Evolutionary conservation across 92 coral and sea anemone genomes (phyloP).

Genomic region (Pocillopora grandis): DNA sequence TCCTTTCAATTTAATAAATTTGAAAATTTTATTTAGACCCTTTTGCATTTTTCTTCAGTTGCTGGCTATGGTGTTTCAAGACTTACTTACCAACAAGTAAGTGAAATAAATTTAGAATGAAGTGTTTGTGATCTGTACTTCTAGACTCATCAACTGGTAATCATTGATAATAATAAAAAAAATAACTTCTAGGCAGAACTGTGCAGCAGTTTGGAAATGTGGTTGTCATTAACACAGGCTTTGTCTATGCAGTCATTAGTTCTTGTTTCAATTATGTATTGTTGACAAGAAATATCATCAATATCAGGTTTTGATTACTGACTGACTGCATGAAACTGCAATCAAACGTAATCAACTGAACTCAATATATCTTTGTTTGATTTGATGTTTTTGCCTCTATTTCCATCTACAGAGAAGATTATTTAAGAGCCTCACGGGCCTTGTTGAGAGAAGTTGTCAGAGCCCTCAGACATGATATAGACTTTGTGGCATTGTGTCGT

Average conservation of each 20-base stretch:
- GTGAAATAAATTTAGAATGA: background rate
- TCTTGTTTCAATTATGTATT: too few relatives aligned
- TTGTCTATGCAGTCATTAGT: too few relatives aligned
- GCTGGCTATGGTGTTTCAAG: slow-evolving; percentile 97
- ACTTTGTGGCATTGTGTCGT: slow-evolving; percentile 91
- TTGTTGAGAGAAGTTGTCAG: slow-evolving; percentile 90
- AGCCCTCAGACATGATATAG: slow-evolving; percentile 85
- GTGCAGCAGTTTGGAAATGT: too few relatives aligned
- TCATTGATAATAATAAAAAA: too few relatives aligned
- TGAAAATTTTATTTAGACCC: background rate
- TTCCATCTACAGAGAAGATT: slow-evolving; percentile 73
- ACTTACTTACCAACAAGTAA: slow-evolving; percentile 84
- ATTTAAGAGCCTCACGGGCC: slow-evolving; percentile 92
- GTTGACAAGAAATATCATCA: too few relatives aligned
- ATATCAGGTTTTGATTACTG: too few relatives aligned
- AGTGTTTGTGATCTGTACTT: too few relatives aligned
- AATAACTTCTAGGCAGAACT: too few relatives aligned
- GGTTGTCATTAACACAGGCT: too few relatives aligned
- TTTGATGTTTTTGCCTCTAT: background rate
- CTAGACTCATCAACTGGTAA: too few relatives aligned
- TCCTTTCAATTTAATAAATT: background rate
- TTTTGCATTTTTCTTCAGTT: slow-evolving; percentile 47
- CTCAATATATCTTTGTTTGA: background rate
- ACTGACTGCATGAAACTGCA: too few relatives aligned
- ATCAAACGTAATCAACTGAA: too few relatives aligned